Evolutionary conservation across 1,140 invertebrate species (phyloP), one percentile per base, ranked within the genome.

Genomic region (Platyscapa corneri): DNA sequence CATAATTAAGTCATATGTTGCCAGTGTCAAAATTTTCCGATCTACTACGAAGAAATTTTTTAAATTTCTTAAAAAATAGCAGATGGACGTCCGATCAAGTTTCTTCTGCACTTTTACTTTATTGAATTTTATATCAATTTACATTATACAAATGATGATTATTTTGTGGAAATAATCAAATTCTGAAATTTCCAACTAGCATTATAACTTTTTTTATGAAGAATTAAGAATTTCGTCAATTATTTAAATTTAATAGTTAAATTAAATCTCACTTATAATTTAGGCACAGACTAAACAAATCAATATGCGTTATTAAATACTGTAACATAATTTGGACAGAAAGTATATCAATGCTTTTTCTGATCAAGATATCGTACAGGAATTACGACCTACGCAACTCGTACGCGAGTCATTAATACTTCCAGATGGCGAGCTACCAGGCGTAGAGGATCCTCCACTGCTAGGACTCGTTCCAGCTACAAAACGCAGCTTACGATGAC

Each of bases 361-460:
- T 83, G 56, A 84, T 93, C 92, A 94, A 87, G 93, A 94, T 91
- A 94, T 92, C 74, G 90, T 91, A 89, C 94, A 94, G 64, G 94
- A 94, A 89, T 94, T 94, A 67, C 94, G 90, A 85, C 93, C 93
- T 37, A 92, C 92, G 87, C 94, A 94, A 87, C 91, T 94, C 20
- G 93, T 93, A 65, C 89, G 90, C 42, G 93, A 91, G 82, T 94
- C 92, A 64, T 90, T 90, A 84, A 93, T 92, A 85, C 92, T 93
- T 67, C 92, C 92, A 70, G 86, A 81, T 65, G 92, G 92, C 18
- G 93, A 92, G 80, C 91, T 93, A 80, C 92, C 90, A 42, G 92
- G 91, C 37, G 92, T 92, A 10, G 91, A 91, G 10, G 67, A 83
- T 60, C 86, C 82, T 67, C 60, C 78, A 49, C 77, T 86, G 64